phyloP scores from a whole-genome alignment of 2,888 invertebrate species.

The Eupithecia tripunctaria region DNA sequence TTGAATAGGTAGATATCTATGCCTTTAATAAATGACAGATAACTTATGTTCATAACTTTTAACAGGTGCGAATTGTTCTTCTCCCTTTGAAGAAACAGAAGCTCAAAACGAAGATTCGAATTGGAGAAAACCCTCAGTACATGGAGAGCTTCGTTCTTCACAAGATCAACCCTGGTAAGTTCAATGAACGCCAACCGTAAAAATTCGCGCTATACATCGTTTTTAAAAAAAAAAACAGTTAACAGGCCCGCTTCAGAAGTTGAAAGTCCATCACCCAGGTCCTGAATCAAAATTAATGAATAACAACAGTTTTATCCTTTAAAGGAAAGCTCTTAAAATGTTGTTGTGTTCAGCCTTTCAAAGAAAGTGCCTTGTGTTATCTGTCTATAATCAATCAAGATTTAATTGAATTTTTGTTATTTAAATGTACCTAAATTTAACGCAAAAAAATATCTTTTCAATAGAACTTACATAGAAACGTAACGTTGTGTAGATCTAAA shows the following conservation, averaged over 20 bases:
- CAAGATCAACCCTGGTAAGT: conserved; percentile 92
- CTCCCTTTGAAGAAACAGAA: conserved; percentile 97
- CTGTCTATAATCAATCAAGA: neutral
- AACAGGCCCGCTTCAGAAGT: neutral
- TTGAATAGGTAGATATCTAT: neutral
- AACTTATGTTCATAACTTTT: neutral
- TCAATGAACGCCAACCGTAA: neutral
- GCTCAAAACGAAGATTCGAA: conserved; percentile 96
- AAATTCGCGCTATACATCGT: neutral
- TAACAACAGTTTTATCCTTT: neutral
- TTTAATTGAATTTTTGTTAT: too few species aligned
- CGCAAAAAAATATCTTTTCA: too few species aligned
- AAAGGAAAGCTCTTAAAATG: too few species aligned
- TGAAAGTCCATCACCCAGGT: neutral
- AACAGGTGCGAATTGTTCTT: conserved; percentile 92
- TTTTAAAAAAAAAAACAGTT: neutral
- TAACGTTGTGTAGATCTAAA: too few species aligned
- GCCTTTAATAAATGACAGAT: neutral
- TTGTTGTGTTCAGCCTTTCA: too few species aligned
- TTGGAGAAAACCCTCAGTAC: conserved; percentile 95
- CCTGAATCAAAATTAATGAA: neutral
- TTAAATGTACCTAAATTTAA: too few species aligned
- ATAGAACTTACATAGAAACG: too few species aligned
- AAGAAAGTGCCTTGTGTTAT: neutral
- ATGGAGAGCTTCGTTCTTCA: conserved; percentile 96